Evolutionary conservation across 2,888 invertebrate species (phyloP), one percentile per base, ranked within the genome.

Genomic region (Andrena fulva): DNA sequence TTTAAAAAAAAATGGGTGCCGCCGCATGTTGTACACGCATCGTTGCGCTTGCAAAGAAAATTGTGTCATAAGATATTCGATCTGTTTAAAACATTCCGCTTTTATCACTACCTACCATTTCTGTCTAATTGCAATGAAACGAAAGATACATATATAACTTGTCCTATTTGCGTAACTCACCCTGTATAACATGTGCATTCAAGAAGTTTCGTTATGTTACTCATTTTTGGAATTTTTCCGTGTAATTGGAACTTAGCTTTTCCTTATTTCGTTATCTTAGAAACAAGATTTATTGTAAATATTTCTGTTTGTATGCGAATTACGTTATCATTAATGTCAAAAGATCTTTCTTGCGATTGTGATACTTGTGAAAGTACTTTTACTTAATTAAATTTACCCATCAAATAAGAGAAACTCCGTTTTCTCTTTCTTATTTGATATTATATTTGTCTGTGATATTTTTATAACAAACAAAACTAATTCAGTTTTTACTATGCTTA

Each of bases 361-460:
- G 84, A 86, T 87, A 88, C 56, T 72, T 86, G 62, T 63, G 63
- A 68, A 78, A 86, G 70, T 73, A 33, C 31, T 29, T 48, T 31
- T 79, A 72, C 60, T 75, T 33, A 63, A 27, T 54, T 69, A 16
- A 50, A 70, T 70, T 33, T 59, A 59, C 48, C 27, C 24, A n/a
- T 27, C 6, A 71, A 62, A 31, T 62, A 48, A 64, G 50, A 67
- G 56, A 59, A 62, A 62, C n/a, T 35, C 56, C 77, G 31, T 67
- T 72, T 69, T 66, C 63, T 69, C 20, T 29, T 73, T 66, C 71
- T 71, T 64, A n/a, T 73, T 76, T 50, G 12, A 73, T 75, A 75
- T 69, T 64, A 66, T 33, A 70, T 72, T 87, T 77, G 67, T 79
- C 81, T 85, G 81, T 87, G 79, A 85, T 85, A 85, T 66, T 84